A percentile compares a stretch with the other conserved stretches of the same genome.
Evolutionary conservation across 2,113 vertebrate genomes (phyloP).

Genomic region (Aptenodytes patagonicus): DNA sequence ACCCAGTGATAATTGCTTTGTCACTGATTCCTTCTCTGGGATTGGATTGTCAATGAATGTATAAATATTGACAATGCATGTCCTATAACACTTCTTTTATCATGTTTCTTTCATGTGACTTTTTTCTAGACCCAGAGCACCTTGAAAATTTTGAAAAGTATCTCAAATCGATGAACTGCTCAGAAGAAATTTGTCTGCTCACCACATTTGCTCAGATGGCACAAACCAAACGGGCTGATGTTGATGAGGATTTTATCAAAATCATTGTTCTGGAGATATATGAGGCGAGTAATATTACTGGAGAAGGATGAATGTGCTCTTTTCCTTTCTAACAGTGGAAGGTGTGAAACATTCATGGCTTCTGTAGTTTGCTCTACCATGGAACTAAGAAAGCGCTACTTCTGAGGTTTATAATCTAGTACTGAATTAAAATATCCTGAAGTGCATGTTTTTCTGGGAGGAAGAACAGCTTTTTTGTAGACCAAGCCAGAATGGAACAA

Average conservation of each 20-base stretch:
- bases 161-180: constrained; percentile 92
- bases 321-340: neutral
- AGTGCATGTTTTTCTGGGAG: neutral
- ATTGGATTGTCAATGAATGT: neutral
- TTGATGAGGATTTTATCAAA: constrained; percentile 88
- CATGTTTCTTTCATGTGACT: neutral
- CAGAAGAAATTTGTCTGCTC: constrained; percentile 93
- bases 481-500: neutral
- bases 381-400: neutral
- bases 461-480: neutral
- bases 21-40: neutral
- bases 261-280: constrained; percentile 92
- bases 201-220: constrained; percentile 97
- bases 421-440: neutral
- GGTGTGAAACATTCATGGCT: neutral
- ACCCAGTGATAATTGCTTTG: neutral
- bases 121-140: constrained; percentile 81
- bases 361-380: neutral
- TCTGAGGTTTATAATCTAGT: neutral
- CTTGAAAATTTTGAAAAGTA: constrained; percentile 85
- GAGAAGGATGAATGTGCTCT: neutral
- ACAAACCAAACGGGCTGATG: constrained; percentile 80
- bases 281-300: constrained; percentile 71
- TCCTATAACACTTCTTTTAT: neutral
- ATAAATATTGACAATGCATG: neutral